Evolutionary conservation across 2,888 invertebrate species (phyloP), one percentile per base, ranked within the genome.

Genomic region (Epinotia bilunana): DNA sequence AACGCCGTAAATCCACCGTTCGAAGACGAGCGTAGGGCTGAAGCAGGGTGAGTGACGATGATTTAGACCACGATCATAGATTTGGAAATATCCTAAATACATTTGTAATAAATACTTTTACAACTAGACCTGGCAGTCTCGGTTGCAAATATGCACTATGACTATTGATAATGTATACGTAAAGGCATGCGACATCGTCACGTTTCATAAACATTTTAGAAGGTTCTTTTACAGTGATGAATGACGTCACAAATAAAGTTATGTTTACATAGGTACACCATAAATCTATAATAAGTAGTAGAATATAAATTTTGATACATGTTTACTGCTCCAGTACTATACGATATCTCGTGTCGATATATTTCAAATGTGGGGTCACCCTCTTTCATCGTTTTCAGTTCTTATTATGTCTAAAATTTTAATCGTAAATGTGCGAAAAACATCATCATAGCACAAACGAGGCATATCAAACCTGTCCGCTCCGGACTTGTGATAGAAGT

Each of bases 61-160:
- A 46, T 13, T 46, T 12, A 46, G 46, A n/a, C 9, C 62, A 18
- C 23, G 20, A 16, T 43, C 46, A 2, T 2, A 49, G 49, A 49
- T 49, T 46, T 4, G 13, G 20, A 46, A 46, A 46, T 63, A 46
- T 20, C 20, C 20, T 62, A 62, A 43, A n/a, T 62, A 62, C 11
- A 55, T 11, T 33, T 65, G 18, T 53, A 53, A 65, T 65, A 53
- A 53, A 23, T 53, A 65, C 11, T 33, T 57, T 57, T 57, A 67
- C 67, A 67, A 65, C 39, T 67, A 67, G 67, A 67, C 39, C 67
- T 33, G 67, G 55, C 67, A 39, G 55, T 57, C 67, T 67, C 57
- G 20, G 13, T 18, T 39, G 39, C 58, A 67, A 39, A 23, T 20
- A 46, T 57, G 20, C 55, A 58, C 57, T 68, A 68, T 16, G 39